Base-by-base conservation (phyloP, 2,888 invertebrate genomes). In the Baronia brevicornis region DNA sequence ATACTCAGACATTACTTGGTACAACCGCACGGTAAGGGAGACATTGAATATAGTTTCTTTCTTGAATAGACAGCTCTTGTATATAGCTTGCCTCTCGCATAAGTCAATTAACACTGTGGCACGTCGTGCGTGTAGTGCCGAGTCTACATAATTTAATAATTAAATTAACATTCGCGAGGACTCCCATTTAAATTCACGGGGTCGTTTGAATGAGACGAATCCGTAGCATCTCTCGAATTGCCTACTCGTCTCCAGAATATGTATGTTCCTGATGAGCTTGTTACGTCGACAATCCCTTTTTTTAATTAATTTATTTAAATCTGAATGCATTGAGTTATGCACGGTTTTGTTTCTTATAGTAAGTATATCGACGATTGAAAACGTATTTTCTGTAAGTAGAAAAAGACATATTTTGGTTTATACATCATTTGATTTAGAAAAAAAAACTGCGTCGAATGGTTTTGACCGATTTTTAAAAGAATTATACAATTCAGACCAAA, bases 81-180 rank as follows among this genome's bases (percentile, higher is more conserved):
- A n/a, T n/a, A n/a, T n/a, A n/a, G n/a, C n/a, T n/a, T n/a, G 6
- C 2, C 15, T 11, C 12, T 22, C 27, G 28, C 25, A 20, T n/a
- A n/a, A 13, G 17, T 35, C 38, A 37, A 41, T 42, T 33, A 35
- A 41, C 38, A 30, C 43, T 20, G 20, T 18, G 39, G 41, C n/a
- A 43, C 46, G 48, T 9, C 24, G 7, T 19, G 5, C 11, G 8
- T 7, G 11, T 11, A 15, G 25, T 21, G 29, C 9, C n/a, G 17
- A 31, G 48, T 47, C 47, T 54, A n/a, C 43, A 54, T 58, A 51
- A 64, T 60, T 54, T 56, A 51, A 57, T 69, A 65, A 72, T 68
- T 66, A 63, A 67, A 67, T 72, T 56, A 62, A 60, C 58, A 55
- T 48, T 51, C 47, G 54, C 60, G 41, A 55, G 53, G 50, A 52